Percentiles rank a stretch among this genome's conserved stretches.
phyloP scores from a whole-genome alignment of 2,797 vertebrate species.

The Alfaro cultratus region DNA sequence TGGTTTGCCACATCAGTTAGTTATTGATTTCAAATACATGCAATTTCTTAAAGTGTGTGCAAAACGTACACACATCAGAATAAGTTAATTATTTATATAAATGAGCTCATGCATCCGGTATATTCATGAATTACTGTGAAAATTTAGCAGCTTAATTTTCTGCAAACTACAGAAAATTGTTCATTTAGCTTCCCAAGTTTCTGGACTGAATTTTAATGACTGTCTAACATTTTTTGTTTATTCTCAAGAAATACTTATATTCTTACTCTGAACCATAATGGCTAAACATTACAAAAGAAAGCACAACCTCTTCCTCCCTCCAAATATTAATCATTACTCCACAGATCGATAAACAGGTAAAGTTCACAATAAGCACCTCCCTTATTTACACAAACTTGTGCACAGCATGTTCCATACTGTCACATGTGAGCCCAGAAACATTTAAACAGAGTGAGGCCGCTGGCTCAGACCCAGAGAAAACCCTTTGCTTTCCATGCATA shows the following conservation, averaged over 20 bases:
- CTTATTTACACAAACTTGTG: background rate
- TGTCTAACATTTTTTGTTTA: background rate
- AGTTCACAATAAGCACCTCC: background rate
- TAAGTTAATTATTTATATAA: background rate
- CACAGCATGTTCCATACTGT: background rate
- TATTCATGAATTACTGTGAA: background rate
- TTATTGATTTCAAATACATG: background rate
- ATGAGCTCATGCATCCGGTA: background rate
- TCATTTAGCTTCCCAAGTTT: background rate
- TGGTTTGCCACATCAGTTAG: background rate
- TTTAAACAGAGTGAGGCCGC: background rate
- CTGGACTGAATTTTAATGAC: background rate
- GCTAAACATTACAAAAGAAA: background rate
- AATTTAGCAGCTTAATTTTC: background rate
- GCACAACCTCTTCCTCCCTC: background rate
- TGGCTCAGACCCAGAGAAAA: background rate
- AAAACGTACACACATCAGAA: background rate
- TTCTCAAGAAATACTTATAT: background rate
- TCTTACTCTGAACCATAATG: background rate
- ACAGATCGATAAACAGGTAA: background rate
- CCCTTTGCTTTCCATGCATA: slow-evolving; percentile 17
- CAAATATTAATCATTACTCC: background rate
- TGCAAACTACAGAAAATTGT: background rate
- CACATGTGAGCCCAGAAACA: background rate
- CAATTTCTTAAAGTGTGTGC: background rate